These are phyloP conservation scores for Falco berigora DNA, from an alignment of 2,797 vertebrate genomes.

Conservation along the genomic window DNA sequence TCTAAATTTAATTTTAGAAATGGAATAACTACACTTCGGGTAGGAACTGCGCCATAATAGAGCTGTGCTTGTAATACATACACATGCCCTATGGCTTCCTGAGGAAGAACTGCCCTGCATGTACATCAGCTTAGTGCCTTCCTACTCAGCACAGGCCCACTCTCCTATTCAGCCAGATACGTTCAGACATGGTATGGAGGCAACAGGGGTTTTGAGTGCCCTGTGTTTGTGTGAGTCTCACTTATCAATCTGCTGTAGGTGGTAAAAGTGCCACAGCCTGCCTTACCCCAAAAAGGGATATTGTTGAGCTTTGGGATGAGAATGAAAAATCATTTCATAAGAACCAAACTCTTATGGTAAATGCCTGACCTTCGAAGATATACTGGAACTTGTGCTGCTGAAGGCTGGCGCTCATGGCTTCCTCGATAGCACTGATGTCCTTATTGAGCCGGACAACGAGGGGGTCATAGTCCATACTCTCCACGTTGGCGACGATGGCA, in stretches of 20 bases:
- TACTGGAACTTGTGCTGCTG: conserved; percentile 99
- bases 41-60: neutral
- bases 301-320: neutral
- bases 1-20: conserved; percentile 7
- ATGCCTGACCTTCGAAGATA: conserved; percentile 91
- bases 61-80: neutral
- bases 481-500: conserved; percentile 95
- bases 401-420: conserved; percentile 90
- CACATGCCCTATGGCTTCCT: neutral
- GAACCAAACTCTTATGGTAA: neutral
- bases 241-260: neutral
- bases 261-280: neutral
- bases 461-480: conserved; percentile 98
- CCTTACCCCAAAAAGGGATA: neutral
- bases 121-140: neutral
- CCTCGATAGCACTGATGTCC: conserved; percentile 95
- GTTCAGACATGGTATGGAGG: neutral
- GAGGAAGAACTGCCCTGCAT: neutral
- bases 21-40: neutral
- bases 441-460: conserved; percentile 95
- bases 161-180: neutral
- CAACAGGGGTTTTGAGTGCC: neutral
- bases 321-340: rapidly evolving
- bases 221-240: neutral
- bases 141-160: neutral